Evolutionary conservation across 92 coral and sea anemone genomes (phyloP), one percentile per base, ranked within the genome.

Genomic region (Scolanthus callimorphus): DNA sequence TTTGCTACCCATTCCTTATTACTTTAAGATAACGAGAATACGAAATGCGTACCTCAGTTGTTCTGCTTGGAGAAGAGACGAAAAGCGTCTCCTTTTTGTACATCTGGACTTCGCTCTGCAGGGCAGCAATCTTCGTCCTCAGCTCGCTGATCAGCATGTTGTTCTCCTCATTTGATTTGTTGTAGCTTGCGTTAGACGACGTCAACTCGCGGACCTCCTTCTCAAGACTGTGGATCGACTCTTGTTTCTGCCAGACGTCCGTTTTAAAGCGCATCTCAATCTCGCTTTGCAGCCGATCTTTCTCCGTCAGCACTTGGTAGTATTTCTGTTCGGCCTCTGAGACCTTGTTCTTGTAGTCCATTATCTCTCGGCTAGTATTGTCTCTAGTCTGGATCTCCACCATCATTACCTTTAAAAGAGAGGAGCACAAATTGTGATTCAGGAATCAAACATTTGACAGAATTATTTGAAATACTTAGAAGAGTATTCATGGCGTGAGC

Each of bases 31-130:
- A n/a, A n/a, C n/a, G n/a, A n/a, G n/a, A n/a, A n/a, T n/a, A n/a
- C n/a, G n/a, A n/a, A n/a, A n/a, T n/a, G n/a, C n/a, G n/a, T n/a
- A n/a, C n/a, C n/a, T n/a, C n/a, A n/a, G n/a, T n/a, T n/a, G n/a
- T n/a, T n/a, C n/a, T n/a, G n/a, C n/a, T n/a, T n/a, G n/a, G n/a
- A n/a, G n/a, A n/a, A n/a, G n/a, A n/a, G n/a, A n/a, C 55, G 6
- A 76, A 61, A 26, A 49, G 68, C 21, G 65, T 51, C 47, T 79
- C 81, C 41, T 55, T 72, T 61, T 47, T 69, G 54, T 73, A 57
- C 61, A 46, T 30, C 57, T 73, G 82, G 20, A 66, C 43, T 31
- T 84, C 86, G 17, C 70, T 79, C 48, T 74, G 78, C 46, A 69
- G 70, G 39, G 62, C 39, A 24, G 74, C 60, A 45, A 79, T 65